Evolutionary conservation across 92 coral and sea anemone species (phyloP).

Genomic region (Zoanthus sansibaricus): DNA sequence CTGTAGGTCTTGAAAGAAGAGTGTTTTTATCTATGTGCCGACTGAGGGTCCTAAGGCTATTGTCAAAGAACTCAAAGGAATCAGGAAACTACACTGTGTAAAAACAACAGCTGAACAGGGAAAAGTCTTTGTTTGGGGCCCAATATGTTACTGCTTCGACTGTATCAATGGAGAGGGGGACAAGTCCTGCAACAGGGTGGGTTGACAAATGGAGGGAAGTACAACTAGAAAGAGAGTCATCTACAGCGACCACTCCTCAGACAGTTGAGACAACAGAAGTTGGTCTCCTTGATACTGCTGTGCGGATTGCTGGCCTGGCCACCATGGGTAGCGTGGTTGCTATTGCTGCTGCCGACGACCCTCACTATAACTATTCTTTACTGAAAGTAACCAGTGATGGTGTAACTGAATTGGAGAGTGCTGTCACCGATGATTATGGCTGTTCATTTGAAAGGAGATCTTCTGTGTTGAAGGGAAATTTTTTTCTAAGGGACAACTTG

Average conservation of each 20-base stretch:
- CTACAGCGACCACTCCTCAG: conserved; percentile 62
- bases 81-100: conserved; percentile 12
- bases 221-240: conserved; percentile 51
- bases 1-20: conserved; percentile 52
- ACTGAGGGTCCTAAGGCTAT: conserved; percentile 56
- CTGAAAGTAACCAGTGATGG: conserved; percentile 69
- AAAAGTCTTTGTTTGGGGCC: neutral
- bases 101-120: conserved; percentile 17
- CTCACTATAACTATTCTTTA: conserved; percentile 64
- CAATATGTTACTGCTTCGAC: conserved; percentile 1
- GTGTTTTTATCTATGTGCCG: conserved; percentile 63
- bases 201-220: conserved; percentile 68
- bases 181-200: conserved; percentile 64
- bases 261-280: conserved; percentile 51
- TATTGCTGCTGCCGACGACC: conserved; percentile 67
- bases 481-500: no score
- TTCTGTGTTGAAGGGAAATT: neutral
- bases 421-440: conserved; percentile 64
- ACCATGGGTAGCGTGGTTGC: conserved; percentile 56
- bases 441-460: conserved; percentile 39
- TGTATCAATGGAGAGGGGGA: conserved; percentile 42
- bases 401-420: conserved; percentile 52
- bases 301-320: conserved; percentile 55
- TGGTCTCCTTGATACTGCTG: conserved; percentile 54
- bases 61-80: conserved; percentile 7